Conservation (phyloP, 2,797 vertebrate species). For the Loriculus beryllinus region DNA sequence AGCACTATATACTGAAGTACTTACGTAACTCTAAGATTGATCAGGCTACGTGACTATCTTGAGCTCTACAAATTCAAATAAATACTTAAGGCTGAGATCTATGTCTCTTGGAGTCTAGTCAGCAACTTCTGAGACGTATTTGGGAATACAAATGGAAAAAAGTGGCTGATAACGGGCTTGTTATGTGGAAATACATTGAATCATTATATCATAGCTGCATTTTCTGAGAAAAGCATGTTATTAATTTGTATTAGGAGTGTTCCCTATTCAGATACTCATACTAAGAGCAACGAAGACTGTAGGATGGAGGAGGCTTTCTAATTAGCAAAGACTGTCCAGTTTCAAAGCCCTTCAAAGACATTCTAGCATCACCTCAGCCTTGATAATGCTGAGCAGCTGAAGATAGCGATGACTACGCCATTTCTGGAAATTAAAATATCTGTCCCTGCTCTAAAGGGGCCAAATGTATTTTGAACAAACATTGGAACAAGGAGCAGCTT, state of each 20-base stretch:
- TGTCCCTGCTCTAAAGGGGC: not conserved
- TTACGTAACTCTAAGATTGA: not conserved
- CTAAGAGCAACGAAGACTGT: not conserved
- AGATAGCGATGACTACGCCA: not conserved
- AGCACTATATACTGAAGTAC: not conserved
- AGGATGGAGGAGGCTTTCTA: not conserved
- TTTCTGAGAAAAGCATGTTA: not conserved
- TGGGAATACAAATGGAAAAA: slow-evolving; percentile 6
- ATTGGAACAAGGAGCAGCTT: not conserved
- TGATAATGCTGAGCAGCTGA: not conserved
- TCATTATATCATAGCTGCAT: not conserved
- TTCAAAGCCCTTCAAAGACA: not conserved
- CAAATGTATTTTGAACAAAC: not conserved
- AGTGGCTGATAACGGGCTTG: not conserved
- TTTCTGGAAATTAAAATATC: not conserved
- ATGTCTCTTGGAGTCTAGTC: not conserved
- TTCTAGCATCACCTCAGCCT: not conserved
- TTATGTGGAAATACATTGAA: not conserved
- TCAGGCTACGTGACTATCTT: not conserved
- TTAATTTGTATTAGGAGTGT: not conserved
- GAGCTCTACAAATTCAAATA: slow-evolving; percentile 11
- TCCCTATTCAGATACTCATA: not conserved
- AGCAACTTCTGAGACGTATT: not conserved
- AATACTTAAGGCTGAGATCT: not conserved
- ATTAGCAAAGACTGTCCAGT: not conserved